Evolutionary conservation across 1,140 invertebrate genomes (phyloP).

Genomic region (Papilio dardanus): DNA sequence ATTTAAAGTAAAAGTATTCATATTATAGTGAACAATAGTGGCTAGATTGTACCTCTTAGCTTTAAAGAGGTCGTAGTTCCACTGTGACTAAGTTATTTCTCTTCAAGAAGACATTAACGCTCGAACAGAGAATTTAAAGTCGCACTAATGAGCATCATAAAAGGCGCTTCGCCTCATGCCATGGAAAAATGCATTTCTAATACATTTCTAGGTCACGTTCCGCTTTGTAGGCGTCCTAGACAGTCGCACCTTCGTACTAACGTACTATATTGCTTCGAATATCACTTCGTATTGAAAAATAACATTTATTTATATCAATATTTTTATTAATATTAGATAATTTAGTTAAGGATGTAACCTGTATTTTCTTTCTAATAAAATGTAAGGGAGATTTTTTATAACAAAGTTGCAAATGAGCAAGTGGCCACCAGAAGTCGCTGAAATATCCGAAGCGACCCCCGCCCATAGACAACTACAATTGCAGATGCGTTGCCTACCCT

Average conservation of each 20-base stretch:
- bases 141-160: constrained; percentile 30
- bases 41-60: not conserved
- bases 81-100: constrained; percentile 15
- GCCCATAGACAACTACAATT: no score
- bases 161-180: constrained; percentile 16
- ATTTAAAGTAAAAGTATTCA: not conserved
- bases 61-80: not conserved
- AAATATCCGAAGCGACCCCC: no score
- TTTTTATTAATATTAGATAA: not conserved
- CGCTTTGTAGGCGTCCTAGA: not conserved
- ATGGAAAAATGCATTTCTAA: constrained; percentile 31
- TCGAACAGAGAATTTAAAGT: constrained; percentile 30
- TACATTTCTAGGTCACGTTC: constrained; percentile 26
- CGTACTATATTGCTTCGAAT: not conserved
- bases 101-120: constrained; percentile 30
- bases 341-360: no score
- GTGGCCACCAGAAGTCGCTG: no score
- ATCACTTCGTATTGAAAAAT: not conserved
- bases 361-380: no score
- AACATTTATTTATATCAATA: not conserved
- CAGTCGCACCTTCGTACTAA: constrained; percentile 4
- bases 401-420: no score
- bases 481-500: no score
- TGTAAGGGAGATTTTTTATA: no score
- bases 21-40: not conserved